Evolutionary conservation across 2,888 invertebrate species (phyloP).

Genomic region (Seira musarum): DNA sequence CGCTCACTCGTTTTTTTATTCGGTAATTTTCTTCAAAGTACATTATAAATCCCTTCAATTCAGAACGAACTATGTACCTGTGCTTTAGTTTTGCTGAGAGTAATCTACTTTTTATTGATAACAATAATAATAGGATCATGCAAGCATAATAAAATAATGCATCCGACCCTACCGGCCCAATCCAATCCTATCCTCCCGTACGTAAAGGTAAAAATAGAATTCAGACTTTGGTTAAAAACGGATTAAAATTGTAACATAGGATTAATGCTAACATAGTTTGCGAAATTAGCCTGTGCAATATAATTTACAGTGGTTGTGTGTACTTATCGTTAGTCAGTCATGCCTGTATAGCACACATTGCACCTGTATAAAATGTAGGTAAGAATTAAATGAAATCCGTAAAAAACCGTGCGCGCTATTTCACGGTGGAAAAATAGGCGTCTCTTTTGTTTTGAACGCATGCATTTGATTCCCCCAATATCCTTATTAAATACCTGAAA

Average conservation of each 20-base stretch:
- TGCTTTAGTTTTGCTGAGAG: neutral
- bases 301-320: neutral
- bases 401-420: neutral
- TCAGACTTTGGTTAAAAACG: too few species aligned
- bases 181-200: neutral
- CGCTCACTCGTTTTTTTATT: neutral
- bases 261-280: neutral
- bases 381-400: neutral
- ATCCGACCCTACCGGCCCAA: neutral
- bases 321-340: neutral
- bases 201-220: neutral
- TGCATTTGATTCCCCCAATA: neutral
- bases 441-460: neutral
- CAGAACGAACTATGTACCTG: neutral
- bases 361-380: neutral
- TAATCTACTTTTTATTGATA: neutral
- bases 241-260: too few species aligned
- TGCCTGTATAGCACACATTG: neutral
- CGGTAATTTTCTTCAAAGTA: neutral
- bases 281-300: neutral
- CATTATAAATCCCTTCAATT: neutral
- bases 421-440: neutral
- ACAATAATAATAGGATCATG: neutral
- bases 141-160: neutral
- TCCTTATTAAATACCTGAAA: too few species aligned